Conservation (phyloP, 2,113 vertebrate genomes). For the Istiophorus platypterus region DNA sequence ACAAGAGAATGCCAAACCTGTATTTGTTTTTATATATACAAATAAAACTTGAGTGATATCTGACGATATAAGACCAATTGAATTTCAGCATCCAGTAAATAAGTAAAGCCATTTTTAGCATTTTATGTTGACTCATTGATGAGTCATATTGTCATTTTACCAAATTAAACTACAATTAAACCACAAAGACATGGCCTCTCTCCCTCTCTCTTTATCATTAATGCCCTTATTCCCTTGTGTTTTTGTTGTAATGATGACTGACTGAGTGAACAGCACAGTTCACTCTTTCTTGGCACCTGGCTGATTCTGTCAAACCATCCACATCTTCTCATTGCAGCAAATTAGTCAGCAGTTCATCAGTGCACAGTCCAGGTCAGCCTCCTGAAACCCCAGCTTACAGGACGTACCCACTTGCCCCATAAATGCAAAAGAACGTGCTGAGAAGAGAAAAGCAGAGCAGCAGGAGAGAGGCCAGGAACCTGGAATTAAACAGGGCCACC, state of each 20-base stretch:
- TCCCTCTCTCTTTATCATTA: not conserved
- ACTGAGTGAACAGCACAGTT: constrained; percentile 9
- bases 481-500: constrained; percentile 89
- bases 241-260: not conserved
- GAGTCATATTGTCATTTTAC: constrained; percentile 6
- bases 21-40: constrained; percentile 7
- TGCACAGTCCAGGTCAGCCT: constrained; percentile 20
- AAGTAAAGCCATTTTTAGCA: not conserved
- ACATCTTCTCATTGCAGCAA: constrained; percentile 59
- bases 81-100: constrained; percentile 2
- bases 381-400: constrained; percentile 50
- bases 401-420: constrained; percentile 33
- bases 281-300: constrained; percentile 18
- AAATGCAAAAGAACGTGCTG: constrained; percentile 72
- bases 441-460: constrained; percentile 82
- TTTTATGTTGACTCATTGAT: constrained; percentile 16
- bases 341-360: constrained; percentile 69
- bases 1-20: not conserved
- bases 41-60: not conserved
- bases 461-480: constrained; percentile 85
- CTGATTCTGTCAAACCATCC: constrained; percentile 21
- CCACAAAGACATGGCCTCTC: not conserved
- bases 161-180: not conserved
- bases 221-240: not conserved
- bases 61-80: not conserved